These are phyloP conservation scores for Strongylocentrotus purpuratus DNA, from an alignment of 35 echinoderm and acorn worm species.

Conservation along the genomic window DNA sequence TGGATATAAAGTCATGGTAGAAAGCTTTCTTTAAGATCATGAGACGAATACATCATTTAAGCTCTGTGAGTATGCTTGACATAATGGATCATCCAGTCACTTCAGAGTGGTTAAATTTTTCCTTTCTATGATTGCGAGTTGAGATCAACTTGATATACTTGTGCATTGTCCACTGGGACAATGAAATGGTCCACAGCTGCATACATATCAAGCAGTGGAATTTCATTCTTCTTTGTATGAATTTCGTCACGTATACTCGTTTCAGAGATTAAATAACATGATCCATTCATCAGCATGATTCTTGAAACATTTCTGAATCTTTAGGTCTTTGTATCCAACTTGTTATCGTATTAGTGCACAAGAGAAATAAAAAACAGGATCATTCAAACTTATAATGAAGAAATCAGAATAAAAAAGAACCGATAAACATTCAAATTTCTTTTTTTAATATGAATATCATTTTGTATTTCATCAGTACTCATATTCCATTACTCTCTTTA, in stretches of 20 bases:
- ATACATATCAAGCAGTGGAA: neutral
- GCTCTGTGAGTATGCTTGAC: neutral
- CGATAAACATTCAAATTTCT: no score
- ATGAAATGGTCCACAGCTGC: neutral
- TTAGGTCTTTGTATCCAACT: neutral
- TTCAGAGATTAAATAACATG: neutral
- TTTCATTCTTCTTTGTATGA: neutral
- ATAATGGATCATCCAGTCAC: neutral
- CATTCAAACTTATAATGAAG: no score
- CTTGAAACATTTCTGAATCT: neutral
- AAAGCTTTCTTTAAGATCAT: neutral
- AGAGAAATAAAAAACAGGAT: no score
- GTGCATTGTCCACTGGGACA: neutral
- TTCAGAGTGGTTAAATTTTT: neutral
- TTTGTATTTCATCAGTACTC: no score
- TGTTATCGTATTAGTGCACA: no score
- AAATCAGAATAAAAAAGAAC: no score
- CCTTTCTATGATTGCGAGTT: neutral
- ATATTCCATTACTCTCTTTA: no score
- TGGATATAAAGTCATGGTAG: neutral
- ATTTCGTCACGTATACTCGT: neutral
- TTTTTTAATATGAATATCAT: no score
- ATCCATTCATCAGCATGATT: neutral
- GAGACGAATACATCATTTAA: neutral
- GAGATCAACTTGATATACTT: neutral